Percentiles rank a stretch among this genome's conserved stretches.
Evolutionary conservation across 2,888 invertebrate genomes (phyloP).

Genomic region (Lamellibrachia columna): DNA sequence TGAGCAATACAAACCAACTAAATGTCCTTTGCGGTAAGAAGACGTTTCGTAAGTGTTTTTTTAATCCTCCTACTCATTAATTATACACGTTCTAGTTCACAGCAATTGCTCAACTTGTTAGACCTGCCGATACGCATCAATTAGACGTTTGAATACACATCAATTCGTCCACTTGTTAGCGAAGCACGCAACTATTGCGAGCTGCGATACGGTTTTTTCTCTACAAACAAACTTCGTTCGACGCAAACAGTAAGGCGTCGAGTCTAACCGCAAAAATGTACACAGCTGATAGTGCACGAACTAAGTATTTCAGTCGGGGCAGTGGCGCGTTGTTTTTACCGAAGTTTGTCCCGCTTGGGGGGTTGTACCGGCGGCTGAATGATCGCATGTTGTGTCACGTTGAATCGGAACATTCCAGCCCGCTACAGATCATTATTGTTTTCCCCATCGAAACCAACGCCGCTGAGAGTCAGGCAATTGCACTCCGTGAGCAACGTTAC

Average conservation of each 20-base stretch:
- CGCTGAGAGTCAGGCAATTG: no score
- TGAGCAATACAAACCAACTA: background rate
- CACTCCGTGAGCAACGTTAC: no score
- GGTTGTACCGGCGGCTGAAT: background rate
- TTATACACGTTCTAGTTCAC: background rate
- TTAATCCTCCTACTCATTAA: background rate
- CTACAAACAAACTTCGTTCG: background rate
- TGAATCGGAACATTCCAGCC: background rate
- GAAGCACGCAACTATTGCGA: background rate
- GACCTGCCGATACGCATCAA: background rate
- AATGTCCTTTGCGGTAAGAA: background rate
- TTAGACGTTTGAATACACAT: conserved; percentile 12
- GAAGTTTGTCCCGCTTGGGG: background rate
- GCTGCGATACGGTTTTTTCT: background rate
- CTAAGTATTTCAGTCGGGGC: background rate
- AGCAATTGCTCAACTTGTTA: background rate
- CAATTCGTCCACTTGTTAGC: background rate
- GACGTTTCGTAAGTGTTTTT: background rate
- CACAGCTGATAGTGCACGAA: background rate
- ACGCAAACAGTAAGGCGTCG: background rate
- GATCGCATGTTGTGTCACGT: background rate
- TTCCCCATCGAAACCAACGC: no score
- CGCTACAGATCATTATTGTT: no score
- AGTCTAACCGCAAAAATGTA: background rate
- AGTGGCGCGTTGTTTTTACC: background rate